phyloP scores from a whole-genome alignment of 2,797 vertebrate genomes.

The Gymnodraco acuticeps region DNA sequence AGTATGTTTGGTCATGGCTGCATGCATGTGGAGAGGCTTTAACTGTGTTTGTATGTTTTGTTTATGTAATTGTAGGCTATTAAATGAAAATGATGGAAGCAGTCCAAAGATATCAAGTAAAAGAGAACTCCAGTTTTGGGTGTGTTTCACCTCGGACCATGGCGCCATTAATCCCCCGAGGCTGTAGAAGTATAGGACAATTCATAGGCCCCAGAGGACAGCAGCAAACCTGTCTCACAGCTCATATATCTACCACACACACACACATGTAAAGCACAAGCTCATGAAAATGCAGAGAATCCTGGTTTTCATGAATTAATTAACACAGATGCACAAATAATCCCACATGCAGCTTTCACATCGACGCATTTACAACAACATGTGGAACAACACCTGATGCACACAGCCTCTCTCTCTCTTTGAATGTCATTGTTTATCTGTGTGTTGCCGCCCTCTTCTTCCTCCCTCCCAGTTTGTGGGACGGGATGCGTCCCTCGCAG shows the following conservation, averaged over 20 bases:
- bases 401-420: constrained; percentile 6
- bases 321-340: constrained; percentile 7
- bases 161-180: constrained; percentile 25
- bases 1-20: constrained; percentile 8
- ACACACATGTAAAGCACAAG: background rate
- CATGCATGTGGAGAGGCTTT: background rate
- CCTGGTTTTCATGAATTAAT: background rate
- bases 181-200: constrained; percentile 12
- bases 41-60: constrained; percentile 1
- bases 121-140: constrained; percentile 22
- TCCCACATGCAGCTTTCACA: constrained; percentile 27
- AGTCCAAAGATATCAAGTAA: constrained; percentile 15
- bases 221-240: constrained; percentile 13
- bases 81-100: constrained; percentile 21
- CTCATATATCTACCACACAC: constrained; percentile 27
- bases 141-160: constrained; percentile 32
- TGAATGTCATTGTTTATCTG: constrained; percentile 41
- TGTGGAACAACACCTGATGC: constrained; percentile 41
- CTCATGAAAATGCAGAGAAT: constrained; percentile 10
- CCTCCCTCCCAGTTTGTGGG: constrained; percentile 55
- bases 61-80: constrained; percentile 21
- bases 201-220: constrained; percentile 36
- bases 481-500: constrained; percentile 84
- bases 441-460: constrained; percentile 40
- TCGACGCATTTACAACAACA: constrained; percentile 22